Conservation (phyloP, 2,113 vertebrate species). For the Mobula birostris region DNA sequence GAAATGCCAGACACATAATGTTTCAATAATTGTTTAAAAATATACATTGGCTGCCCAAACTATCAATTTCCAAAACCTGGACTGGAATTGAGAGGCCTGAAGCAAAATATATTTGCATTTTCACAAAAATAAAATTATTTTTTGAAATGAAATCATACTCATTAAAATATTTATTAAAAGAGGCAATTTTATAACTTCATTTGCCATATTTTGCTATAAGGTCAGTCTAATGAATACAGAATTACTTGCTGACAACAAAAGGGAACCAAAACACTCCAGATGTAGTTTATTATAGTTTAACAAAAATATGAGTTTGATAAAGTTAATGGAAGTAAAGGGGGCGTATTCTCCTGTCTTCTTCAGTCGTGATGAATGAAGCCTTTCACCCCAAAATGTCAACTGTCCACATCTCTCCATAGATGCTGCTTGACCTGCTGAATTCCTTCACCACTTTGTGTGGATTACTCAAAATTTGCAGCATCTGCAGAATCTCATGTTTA, state of each 20-base stretch:
- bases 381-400: no score
- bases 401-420: no score
- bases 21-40: conserved; percentile 2
- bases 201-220: not conserved
- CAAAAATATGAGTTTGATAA: not conserved
- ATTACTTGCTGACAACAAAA: not conserved
- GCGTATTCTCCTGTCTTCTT: no score
- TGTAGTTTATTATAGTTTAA: not conserved
- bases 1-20: not conserved
- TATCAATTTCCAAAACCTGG: not conserved
- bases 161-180: not conserved
- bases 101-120: not conserved
- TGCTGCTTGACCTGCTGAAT: no score
- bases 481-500: no score
- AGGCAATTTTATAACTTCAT: not conserved
- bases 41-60: not conserved
- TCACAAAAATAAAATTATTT: not conserved
- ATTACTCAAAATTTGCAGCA: no score
- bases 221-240: not conserved
- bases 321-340: not conserved
- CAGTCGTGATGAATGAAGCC: no score
- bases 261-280: not conserved
- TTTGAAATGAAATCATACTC: not conserved
- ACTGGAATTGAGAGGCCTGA: not conserved
- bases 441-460: no score